These are phyloP conservation scores for Tragelaphus imberbis DNA, from an alignment of 2,113 vertebrate genomes.

Conservation along the genomic window DNA sequence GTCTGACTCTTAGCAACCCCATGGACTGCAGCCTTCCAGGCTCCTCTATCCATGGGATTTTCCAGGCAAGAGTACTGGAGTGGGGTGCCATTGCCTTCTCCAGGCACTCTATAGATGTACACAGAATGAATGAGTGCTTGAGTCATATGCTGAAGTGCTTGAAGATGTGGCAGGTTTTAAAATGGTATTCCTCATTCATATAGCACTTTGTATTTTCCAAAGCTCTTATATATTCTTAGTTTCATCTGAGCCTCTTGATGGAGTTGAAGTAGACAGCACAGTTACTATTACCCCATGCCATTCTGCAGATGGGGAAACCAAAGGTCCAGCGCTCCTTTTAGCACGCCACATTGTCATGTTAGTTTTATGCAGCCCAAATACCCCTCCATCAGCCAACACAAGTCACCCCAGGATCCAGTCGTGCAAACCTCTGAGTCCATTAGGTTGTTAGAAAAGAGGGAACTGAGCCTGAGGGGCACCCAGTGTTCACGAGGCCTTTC, in stretches of 20 bases:
- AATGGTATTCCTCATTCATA: not conserved
- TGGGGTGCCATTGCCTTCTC: too few relatives aligned
- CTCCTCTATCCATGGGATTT: too few relatives aligned
- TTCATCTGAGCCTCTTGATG: not conserved
- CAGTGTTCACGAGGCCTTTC: not conserved
- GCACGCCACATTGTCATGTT: not conserved
- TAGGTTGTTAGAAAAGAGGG: not conserved
- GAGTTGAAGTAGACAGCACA: not conserved
- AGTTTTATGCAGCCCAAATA: not conserved
- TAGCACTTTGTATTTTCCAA: not conserved
- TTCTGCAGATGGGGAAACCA: not conserved
- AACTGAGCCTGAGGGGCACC: rapidly evolving
- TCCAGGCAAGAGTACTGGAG: too few relatives aligned
- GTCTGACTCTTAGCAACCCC: too few relatives aligned
- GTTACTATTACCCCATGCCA: not conserved
- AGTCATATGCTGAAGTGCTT: not conserved
- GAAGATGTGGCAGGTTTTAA: not conserved
- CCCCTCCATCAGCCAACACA: not conserved
- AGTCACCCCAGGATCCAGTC: not conserved
- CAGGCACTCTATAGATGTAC: not conserved
- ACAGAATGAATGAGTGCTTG: not conserved
- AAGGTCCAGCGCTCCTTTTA: not conserved
- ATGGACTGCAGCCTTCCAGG: too few relatives aligned
- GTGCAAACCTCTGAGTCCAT: not conserved
- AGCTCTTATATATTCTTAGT: not conserved